Evolutionary conservation across 2,888 invertebrate species (phyloP).

Genomic region (Tanypteryx hageni): DNA sequence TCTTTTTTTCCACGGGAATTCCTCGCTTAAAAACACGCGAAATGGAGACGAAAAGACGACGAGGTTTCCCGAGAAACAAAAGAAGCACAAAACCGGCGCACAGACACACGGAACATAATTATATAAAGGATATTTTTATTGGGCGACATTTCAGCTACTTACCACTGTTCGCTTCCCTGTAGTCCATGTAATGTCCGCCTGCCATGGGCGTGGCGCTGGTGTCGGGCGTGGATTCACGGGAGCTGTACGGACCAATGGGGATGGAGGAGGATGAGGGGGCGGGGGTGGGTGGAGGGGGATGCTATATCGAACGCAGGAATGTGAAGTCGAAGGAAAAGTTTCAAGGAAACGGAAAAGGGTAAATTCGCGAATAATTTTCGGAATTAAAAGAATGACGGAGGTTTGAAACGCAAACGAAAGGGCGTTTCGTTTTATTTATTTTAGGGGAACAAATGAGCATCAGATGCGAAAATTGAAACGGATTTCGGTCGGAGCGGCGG

Average conservation of each 20-base stretch:
- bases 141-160: too few species aligned
- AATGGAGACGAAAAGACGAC: too few species aligned
- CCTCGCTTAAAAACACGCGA: too few species aligned
- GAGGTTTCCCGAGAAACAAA: too few species aligned
- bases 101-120: too few species aligned
- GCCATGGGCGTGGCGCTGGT: slow-evolving; percentile 80
- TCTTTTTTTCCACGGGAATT: too few species aligned
- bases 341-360: not conserved
- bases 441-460: too few species aligned
- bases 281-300: slow-evolving; percentile 67
- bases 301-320: not conserved
- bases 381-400: not conserved
- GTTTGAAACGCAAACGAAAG: too few species aligned
- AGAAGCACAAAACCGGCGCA: too few species aligned
- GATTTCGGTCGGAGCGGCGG: too few species aligned
- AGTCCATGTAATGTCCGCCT: slow-evolving; percentile 64
- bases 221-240: slow-evolving; percentile 90
- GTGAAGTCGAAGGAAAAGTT: not conserved
- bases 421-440: too few species aligned
- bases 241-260: slow-evolving; percentile 56
- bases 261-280: slow-evolving; percentile 75
- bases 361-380: not conserved
- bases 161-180: slow-evolving; percentile 64
- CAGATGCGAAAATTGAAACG: not conserved
- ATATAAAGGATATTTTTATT: too few species aligned